Conservation (phyloP, 64 coral and sea anemone genomes). For the Cladopsammia gracilis region DNA sequence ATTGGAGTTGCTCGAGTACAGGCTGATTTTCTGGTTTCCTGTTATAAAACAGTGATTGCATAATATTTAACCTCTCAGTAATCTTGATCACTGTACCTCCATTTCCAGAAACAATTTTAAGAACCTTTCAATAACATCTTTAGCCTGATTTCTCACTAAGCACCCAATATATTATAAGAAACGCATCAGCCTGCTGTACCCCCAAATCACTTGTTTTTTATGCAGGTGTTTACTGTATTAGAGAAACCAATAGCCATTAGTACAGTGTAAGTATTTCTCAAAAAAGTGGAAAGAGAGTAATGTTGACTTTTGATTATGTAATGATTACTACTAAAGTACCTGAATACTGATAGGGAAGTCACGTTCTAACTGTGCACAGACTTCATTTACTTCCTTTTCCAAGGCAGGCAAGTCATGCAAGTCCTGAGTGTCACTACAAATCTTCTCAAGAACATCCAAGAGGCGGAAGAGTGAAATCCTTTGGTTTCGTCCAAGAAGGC, state of each 20-base stretch:
- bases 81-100: too few species aligned
- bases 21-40: neutral
- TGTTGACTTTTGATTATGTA: neutral
- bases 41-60: slow-evolving; percentile 6
- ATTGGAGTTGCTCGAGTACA: slow-evolving; percentile 1
- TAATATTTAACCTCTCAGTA: neutral
- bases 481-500: slow-evolving; percentile 32
- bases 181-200: too few species aligned
- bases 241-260: too few species aligned
- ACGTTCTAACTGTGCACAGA: slow-evolving; percentile 25
- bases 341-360: slow-evolving; percentile 39
- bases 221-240: too few species aligned
- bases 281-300: neutral
- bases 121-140: too few species aligned
- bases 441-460: slow-evolving; percentile 3
- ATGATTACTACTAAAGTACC: slow-evolving; percentile 21
- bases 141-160: too few species aligned
- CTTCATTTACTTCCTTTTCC: slow-evolving; percentile 1
- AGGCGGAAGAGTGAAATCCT: slow-evolving; percentile 1
- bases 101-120: too few species aligned
- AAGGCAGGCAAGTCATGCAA: slow-evolving; percentile 12
- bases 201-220: too few species aligned
- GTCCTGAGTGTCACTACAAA: slow-evolving; percentile 28
- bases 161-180: too few species aligned
- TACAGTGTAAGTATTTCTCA: too few species aligned